Conservation (phyloP, 2,113 vertebrate genomes). For the Leiothrix lutea region DNA sequence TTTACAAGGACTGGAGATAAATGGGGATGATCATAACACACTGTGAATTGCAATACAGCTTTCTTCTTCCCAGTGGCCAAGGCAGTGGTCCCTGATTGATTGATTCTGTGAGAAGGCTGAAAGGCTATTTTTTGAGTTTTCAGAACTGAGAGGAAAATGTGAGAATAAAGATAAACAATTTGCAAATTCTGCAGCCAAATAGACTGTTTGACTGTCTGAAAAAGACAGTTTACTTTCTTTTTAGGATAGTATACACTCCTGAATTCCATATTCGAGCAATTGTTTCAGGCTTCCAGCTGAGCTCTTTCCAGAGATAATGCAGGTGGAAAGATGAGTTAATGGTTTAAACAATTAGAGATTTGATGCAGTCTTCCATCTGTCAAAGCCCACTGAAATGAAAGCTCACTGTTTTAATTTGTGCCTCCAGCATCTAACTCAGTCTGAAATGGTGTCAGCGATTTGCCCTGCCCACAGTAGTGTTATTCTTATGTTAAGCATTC, state of each 20-base stretch:
- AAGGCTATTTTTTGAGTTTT: constrained; percentile 17
- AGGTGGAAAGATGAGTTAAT: constrained; percentile 77
- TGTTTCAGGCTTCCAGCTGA: constrained; percentile 50
- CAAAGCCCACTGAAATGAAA: constrained; percentile 75
- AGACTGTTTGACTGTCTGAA: not conserved
- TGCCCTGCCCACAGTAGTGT: constrained; percentile 61
- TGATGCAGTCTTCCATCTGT: constrained; percentile 74
- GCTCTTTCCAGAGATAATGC: constrained; percentile 64
- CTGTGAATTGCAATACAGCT: constrained; percentile 8
- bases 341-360: constrained; percentile 76
- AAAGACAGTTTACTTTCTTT: not conserved
- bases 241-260: not conserved
- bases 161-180: not conserved
- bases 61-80: not conserved
- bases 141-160: not conserved
- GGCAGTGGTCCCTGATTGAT: constrained; percentile 27
- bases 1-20: constrained; percentile 37
- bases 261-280: not conserved
- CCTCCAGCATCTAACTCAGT: constrained; percentile 67
- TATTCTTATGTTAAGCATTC: constrained; percentile 84
- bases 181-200: constrained; percentile 51
- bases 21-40: constrained; percentile 26
- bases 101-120: not conserved
- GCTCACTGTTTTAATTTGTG: constrained; percentile 68
- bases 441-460: constrained; percentile 68